A percentile compares a stretch with the other conserved stretches of the same genome.
Evolutionary conservation across 2,797 vertebrate species (phyloP).

Genomic region (Myotis vivesi): DNA sequence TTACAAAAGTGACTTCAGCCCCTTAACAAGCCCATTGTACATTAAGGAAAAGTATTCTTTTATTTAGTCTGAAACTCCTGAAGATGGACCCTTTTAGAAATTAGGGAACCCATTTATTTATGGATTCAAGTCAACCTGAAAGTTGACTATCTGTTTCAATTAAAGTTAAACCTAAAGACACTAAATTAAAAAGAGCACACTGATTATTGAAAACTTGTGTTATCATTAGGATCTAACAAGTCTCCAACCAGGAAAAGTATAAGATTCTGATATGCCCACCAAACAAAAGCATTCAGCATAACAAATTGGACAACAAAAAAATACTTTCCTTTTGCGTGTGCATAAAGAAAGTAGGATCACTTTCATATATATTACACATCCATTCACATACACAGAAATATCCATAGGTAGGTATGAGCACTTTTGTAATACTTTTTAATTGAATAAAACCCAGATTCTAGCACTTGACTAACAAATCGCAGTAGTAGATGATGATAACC

Average conservation of each 20-base stretch:
- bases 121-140: constrained; percentile 1
- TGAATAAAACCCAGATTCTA: constrained; percentile 20
- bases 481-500: neutral
- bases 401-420: neutral
- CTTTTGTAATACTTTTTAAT: neutral
- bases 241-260: neutral
- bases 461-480: neutral
- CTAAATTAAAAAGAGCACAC: constrained; percentile 25
- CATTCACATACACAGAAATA: neutral
- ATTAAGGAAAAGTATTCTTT: constrained; percentile 45
- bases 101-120: neutral
- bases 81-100: constrained; percentile 33
- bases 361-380: constrained; percentile 4
- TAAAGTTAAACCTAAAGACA: constrained; percentile 21
- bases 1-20: constrained; percentile 46
- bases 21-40: neutral
- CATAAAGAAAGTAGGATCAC: neutral
- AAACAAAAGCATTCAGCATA: constrained; percentile 36
- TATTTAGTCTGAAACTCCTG: constrained; percentile 17
- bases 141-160: constrained; percentile 28
- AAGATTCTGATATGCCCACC: neutral
- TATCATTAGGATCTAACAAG: constrained; percentile 32
- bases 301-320: constrained; percentile 24
- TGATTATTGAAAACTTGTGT: neutral
- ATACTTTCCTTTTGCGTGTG: neutral